phyloP scores from a whole-genome alignment of 2,888 invertebrate species.

The Eupithecia abbreviata region DNA sequence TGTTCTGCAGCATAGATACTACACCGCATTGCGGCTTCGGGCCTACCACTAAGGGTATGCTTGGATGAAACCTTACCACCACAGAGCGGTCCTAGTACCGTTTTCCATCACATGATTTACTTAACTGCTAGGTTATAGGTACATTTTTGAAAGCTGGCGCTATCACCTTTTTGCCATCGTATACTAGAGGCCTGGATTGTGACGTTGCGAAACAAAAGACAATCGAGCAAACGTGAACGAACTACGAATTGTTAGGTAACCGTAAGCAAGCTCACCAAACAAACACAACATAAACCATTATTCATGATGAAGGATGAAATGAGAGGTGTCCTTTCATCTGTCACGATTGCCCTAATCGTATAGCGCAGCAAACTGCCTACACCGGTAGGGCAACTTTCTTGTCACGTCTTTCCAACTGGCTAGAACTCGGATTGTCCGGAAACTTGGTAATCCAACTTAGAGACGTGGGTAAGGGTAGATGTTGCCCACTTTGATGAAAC shows the following conservation, averaged over 20 bases:
- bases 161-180: too few relatives aligned
- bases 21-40: neutral
- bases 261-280: neutral
- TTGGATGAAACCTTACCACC: neutral
- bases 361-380: slow-evolving; percentile 7
- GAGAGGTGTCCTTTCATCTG: slow-evolving; percentile 2
- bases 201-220: too few relatives aligned
- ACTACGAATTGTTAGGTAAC: neutral
- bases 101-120: neutral
- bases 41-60: neutral
- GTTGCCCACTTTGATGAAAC: slow-evolving; percentile 7
- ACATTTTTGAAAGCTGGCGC: too few relatives aligned
- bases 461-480: slow-evolving; percentile 6
- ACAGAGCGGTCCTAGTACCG: neutral
- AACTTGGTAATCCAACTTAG: slow-evolving; percentile 46
- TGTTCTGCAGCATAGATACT: neutral
- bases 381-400: slow-evolving; percentile 28
- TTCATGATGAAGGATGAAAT: neutral
- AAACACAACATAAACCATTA: neutral
- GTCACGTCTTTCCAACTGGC: slow-evolving; percentile 40
- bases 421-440: slow-evolving; percentile 38
- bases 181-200: too few relatives aligned
- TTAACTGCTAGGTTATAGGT: neutral
- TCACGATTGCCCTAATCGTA: slow-evolving; percentile 5
- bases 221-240: neutral